phyloP scores from a whole-genome alignment of 2,888 invertebrate species.

The Acleris cristana region DNA sequence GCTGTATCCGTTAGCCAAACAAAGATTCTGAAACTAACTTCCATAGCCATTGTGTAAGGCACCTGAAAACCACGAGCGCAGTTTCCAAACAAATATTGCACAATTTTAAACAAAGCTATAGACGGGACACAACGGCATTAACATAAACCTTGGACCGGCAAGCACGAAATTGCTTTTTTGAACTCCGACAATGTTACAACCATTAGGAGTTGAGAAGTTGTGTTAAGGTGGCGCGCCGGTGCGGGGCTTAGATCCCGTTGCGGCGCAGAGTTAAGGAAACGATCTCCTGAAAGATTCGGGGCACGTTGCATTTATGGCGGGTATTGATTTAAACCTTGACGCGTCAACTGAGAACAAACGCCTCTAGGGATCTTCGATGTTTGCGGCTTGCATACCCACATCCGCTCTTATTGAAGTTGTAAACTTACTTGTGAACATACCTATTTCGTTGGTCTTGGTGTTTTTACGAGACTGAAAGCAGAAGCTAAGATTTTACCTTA shows the following conservation, averaged over 20 bases:
- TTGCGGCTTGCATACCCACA: constrained; percentile 1
- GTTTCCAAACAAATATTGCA: constrained; percentile 74
- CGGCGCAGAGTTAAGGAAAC: constrained; percentile 54
- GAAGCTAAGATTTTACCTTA: no score
- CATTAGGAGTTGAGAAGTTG: constrained; percentile 76
- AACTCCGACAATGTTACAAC: constrained; percentile 75
- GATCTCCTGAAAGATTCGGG: constrained; percentile 31
- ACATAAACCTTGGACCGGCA: constrained; percentile 72
- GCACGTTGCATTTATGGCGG: constrained; percentile 34
- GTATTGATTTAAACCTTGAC: constrained; percentile 36
- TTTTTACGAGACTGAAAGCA: neutral
- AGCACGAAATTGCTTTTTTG: constrained; percentile 79
- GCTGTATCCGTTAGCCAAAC: constrained; percentile 60
- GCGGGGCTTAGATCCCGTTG: constrained; percentile 60
- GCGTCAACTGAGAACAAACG: constrained; percentile 23
- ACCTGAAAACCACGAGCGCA: constrained; percentile 71
- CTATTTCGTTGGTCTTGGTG: neutral
- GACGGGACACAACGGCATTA: constrained; percentile 68
- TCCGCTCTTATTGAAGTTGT: constrained; percentile 7
- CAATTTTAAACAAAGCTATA: constrained; percentile 79
- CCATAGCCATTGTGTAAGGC: constrained; percentile 63
- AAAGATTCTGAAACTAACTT: constrained; percentile 73
- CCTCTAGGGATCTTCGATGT: neutral
- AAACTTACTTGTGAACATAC: neutral
- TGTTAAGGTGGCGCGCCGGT: constrained; percentile 61